Evolutionary conservation across 1,140 invertebrate species (phyloP).

Genomic region (Latrodectus geometricus): DNA sequence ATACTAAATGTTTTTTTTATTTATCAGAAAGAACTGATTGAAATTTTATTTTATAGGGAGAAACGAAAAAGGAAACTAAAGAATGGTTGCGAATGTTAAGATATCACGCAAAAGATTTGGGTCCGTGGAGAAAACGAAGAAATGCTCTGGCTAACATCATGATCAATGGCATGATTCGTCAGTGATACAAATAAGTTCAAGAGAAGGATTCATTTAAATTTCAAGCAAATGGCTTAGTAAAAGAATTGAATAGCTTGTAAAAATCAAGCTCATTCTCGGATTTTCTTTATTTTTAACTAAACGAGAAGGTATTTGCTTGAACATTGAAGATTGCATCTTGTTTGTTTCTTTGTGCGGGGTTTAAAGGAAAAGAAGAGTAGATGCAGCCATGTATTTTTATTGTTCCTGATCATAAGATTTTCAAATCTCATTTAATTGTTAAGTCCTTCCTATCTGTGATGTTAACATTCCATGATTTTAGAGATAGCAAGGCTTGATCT

Average conservation of each 20-base stretch:
- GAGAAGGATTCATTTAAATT: too few species aligned
- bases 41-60: constrained; percentile 77
- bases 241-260: too few species aligned
- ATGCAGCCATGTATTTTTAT: constrained; percentile 41
- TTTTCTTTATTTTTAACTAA: too few species aligned
- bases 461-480: constrained; percentile 58
- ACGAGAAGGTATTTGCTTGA: too few species aligned
- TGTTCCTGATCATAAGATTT: constrained; percentile 51
- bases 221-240: too few species aligned
- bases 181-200: constrained; percentile 6
- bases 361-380: background rate
- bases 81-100: constrained; percentile 90
- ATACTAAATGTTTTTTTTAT: too few species aligned
- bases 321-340: too few species aligned
- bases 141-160: constrained; percentile 95
- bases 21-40: background rate
- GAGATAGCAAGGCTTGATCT: constrained; percentile 55
- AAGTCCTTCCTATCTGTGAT: constrained; percentile 61
- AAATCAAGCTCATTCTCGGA: too few species aligned
- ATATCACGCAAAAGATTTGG: constrained; percentile 88
- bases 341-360: too few species aligned
- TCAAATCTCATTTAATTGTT: constrained; percentile 49
- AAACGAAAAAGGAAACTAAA: constrained; percentile 85
- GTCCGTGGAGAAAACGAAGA: constrained; percentile 88
- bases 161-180: constrained; percentile 72